These are phyloP conservation scores for Enteromius treurensis DNA, from an alignment of 2,797 vertebrate species.

Conservation along the genomic window DNA sequence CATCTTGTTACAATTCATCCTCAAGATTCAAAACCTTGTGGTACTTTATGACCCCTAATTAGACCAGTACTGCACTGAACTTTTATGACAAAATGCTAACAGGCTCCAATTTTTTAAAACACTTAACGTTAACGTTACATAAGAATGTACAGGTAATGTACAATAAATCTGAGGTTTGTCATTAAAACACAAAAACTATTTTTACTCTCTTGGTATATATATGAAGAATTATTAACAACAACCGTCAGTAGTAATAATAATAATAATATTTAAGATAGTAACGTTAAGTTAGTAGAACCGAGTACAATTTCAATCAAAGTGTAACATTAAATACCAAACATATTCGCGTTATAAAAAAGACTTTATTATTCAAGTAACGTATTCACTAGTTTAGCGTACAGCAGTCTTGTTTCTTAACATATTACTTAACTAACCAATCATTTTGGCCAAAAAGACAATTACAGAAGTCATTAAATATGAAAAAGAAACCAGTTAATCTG, in stretches of 20 bases:
- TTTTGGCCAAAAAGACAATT: neutral
- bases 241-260: neutral
- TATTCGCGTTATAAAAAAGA: neutral
- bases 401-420: neutral
- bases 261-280: neutral
- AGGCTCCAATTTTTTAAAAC: neutral
- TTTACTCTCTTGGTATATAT: neutral
- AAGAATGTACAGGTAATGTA: neutral
- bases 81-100: neutral
- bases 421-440: neutral
- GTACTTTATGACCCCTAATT: neutral
- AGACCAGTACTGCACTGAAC: neutral
- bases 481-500: neutral
- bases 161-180: neutral
- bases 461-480: neutral
- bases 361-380: neutral
- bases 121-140: too few species aligned
- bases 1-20: neutral
- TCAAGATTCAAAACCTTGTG: neutral
- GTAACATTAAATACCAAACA: neutral
- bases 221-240: neutral
- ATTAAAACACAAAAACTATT: neutral
- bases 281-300: neutral
- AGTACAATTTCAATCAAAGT: neutral
- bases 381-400: neutral